Evolutionary conservation across 2,888 invertebrate genomes (phyloP).

Genomic region (Ryuthela nishihirai): DNA sequence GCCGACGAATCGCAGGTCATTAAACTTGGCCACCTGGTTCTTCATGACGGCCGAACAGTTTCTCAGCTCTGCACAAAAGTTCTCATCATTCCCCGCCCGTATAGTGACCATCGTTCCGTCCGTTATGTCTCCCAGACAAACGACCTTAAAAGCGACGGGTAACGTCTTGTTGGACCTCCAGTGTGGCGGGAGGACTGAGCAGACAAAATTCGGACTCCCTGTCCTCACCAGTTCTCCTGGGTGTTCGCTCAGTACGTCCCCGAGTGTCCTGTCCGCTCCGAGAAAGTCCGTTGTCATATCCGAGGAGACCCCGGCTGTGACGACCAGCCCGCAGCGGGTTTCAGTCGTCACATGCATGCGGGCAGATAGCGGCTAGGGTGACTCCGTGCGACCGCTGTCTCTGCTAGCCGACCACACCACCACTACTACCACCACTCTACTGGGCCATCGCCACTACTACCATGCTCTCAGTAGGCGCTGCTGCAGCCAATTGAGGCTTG

Average conservation of each 20-base stretch:
- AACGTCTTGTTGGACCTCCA: conserved; percentile 76
- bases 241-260: conserved; percentile 59
- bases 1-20: conserved; percentile 94
- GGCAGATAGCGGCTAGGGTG: neutral
- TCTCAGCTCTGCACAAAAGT: conserved; percentile 87
- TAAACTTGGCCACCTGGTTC: conserved; percentile 96
- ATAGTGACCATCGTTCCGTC: conserved; percentile 94
- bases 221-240: conserved; percentile 90
- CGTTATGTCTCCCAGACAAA: conserved; percentile 84
- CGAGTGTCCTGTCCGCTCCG: conserved; percentile 72
- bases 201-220: conserved; percentile 88
- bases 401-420: too few relatives aligned
- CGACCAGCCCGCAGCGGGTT: too few relatives aligned
- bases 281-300: too few relatives aligned
- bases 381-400: conserved; percentile 1
- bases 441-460: too few relatives aligned
- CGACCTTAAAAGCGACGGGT: conserved; percentile 55
- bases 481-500: conserved; percentile 36
- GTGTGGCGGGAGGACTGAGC: conserved; percentile 89
- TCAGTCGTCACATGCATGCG: conserved; percentile 25
- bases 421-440: too few relatives aligned
- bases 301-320: too few relatives aligned
- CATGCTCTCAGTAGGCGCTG: too few relatives aligned
- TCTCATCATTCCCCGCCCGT: conserved; percentile 94
- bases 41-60: conserved; percentile 94